Percentiles rank a stretch among this genome's conserved stretches.
Evolutionary conservation across 2,113 vertebrate species (phyloP).

Genomic region (Spea multiplicata): DNA sequence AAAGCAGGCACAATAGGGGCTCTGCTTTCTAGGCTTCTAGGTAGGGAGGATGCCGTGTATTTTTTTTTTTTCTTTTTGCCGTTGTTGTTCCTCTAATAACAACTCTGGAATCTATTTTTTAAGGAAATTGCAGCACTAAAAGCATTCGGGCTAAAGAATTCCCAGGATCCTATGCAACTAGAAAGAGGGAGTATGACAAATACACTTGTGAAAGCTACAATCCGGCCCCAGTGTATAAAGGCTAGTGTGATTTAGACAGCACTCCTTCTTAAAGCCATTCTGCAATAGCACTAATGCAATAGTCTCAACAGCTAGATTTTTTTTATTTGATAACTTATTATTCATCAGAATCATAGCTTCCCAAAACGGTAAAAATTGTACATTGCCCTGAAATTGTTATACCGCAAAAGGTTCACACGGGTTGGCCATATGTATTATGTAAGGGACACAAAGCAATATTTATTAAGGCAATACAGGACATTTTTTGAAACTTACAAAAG

Average conservation of each 20-base stretch:
- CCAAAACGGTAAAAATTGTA: too few relatives aligned
- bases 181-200: constrained; percentile 27
- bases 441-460: too few relatives aligned
- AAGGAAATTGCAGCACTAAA: constrained; percentile 48
- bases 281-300: too few relatives aligned
- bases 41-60: constrained; percentile 29
- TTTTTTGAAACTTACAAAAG: too few relatives aligned
- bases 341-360: too few relatives aligned
- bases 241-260: neutral
- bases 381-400: too few relatives aligned
- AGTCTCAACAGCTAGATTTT: too few relatives aligned
- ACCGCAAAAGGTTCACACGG: too few relatives aligned
- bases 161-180: constrained; percentile 39
- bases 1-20: constrained; percentile 43
- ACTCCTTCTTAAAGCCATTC: neutral
- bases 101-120: constrained; percentile 47
- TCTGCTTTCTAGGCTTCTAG: constrained; percentile 35
- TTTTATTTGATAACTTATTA: too few relatives aligned
- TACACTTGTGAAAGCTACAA: constrained; percentile 21
- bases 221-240: constrained; percentile 28
- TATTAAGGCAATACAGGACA: too few relatives aligned
- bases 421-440: too few relatives aligned
- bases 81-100: constrained; percentile 30
- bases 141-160: constrained; percentile 33
- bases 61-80: constrained; percentile 18